Evolutionary conservation across 2,888 invertebrate genomes (phyloP).

Genomic region (Scaptomyza cyrtandrae): DNA sequence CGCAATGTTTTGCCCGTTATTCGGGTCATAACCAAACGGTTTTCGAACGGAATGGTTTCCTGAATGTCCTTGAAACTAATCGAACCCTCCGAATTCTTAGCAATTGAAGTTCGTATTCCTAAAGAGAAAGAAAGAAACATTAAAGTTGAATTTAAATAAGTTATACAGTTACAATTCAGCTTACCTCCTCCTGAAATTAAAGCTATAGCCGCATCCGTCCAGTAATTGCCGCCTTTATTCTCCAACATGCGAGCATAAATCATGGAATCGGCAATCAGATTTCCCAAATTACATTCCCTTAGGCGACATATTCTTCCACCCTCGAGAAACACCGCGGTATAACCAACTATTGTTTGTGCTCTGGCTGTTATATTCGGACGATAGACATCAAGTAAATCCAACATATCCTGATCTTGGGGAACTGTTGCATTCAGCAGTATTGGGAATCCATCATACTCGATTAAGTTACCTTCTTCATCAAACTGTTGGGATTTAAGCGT

Average conservation of each 20-base stretch:
- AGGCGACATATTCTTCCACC: slow-evolving; percentile 88
- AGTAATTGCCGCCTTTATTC: slow-evolving; percentile 84
- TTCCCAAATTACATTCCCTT: slow-evolving; percentile 93
- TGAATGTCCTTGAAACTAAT: slow-evolving; percentile 90
- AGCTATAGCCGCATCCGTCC: slow-evolving; percentile 92
- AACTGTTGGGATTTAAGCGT: slow-evolving; percentile 85
- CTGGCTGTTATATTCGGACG: slow-evolving; percentile 86
- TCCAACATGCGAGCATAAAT: slow-evolving; percentile 86
- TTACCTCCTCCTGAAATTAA: slow-evolving; percentile 90
- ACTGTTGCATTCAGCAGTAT: slow-evolving; percentile 89
- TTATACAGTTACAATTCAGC: neutral
- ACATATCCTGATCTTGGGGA: slow-evolving; percentile 88
- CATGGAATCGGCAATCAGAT: slow-evolving; percentile 91
- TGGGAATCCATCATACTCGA: slow-evolving; percentile 89
- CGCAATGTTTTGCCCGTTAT: slow-evolving; percentile 88
- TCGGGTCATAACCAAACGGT: slow-evolving; percentile 87
- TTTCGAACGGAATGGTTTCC: slow-evolving; percentile 91
- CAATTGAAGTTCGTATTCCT: slow-evolving; percentile 89
- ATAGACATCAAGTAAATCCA: slow-evolving; percentile 87
- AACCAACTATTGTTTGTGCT: slow-evolving; percentile 87
- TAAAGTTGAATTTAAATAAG: neutral
- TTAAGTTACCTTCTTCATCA: slow-evolving; percentile 89
- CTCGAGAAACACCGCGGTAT: slow-evolving; percentile 89
- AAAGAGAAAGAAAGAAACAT: neutral
- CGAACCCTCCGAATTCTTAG: slow-evolving; percentile 85